Evolutionary conservation across 2,113 vertebrate species (phyloP), one percentile per base, ranked within the genome.

Genomic region (Arothron firmamentum): DNA sequence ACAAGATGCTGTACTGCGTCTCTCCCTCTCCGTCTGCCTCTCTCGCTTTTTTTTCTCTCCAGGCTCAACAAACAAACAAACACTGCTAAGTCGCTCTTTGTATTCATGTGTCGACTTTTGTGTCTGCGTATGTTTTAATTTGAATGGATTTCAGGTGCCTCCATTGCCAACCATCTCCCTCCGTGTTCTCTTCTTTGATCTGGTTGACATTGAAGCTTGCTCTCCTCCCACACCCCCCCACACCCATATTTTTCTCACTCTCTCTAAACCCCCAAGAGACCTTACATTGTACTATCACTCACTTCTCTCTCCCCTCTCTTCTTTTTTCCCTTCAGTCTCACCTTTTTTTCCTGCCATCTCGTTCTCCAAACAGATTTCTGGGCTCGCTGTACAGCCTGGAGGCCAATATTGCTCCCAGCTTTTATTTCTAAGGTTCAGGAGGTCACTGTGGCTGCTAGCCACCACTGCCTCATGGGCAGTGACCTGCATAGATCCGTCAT

Each of bases 91-190:
- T 65, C 38, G 7, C 56, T 77, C 57, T 84, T 74, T 77, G 75
- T 78, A 82, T 84, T 78, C 59, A 56, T 64, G 47, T 46, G 52
- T 23, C 3, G 23, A 23, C 66, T 67, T 59, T 67, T 46, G 53
- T 72, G 59, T 67, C 66, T 59, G 58, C 18, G 16, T 59, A 41
- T 67, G 72, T 70, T 85, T 81, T 75, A 76, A 81, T 78, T 68
- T 67, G 70, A 79, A 77, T 70, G 53, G 49, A 77, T 86, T 70
- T 74, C 46, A 77, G 77, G 67, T 65, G 61, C 56, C 15, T 64
- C 62, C 63, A 42, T 67, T 45, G 63, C 71, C 53, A 51, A 42
- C 47, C 16, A 5, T 67, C 67, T 59, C 23, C 55, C 49, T 53
- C 43, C 23, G 13, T 3, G 45, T 52, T 51, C 43, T n/a, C 18